Conservation (phyloP, 2,797 vertebrate species). For the Oreochromis grahami region DNA sequence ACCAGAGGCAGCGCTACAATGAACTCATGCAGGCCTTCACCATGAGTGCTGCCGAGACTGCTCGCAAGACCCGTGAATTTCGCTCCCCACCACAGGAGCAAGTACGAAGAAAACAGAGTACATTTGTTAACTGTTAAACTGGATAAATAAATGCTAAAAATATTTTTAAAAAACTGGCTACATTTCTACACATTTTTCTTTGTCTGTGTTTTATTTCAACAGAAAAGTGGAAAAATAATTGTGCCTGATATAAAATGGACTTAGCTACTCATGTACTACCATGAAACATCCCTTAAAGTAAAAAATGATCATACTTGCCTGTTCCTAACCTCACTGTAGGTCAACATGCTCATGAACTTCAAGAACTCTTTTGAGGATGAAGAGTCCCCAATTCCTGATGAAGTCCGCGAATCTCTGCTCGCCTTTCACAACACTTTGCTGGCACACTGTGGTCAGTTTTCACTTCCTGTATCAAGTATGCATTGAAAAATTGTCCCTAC, state of each 20-base stretch:
- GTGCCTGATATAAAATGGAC: not conserved
- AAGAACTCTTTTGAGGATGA: conserved; percentile 81
- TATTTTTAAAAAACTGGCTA: not conserved
- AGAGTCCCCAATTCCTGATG: conserved; percentile 82
- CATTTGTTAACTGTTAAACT: not conserved
- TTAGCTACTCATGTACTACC: not conserved
- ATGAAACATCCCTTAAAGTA: not conserved
- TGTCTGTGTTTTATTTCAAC: not conserved
- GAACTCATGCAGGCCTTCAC: conserved; percentile 88
- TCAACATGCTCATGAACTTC: conserved; percentile 94
- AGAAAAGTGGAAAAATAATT: not conserved
- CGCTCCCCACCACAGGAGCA: conserved; percentile 93
- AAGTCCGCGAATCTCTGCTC: conserved; percentile 78
- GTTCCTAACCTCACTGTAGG: conserved; percentile 60
- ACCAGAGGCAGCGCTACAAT: conserved; percentile 86
- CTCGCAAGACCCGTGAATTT: conserved; percentile 91
- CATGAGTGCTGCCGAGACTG: conserved; percentile 91
- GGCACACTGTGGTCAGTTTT: conserved; percentile 86
- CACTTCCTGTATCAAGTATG: not conserved
- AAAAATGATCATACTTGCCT: not conserved
- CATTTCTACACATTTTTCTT: not conserved
- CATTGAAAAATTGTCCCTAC: not conserved
- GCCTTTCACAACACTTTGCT: conserved; percentile 85
- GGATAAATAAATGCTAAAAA: not conserved
- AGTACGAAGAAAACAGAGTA: conserved; percentile 58